phyloP scores from a whole-genome alignment of 2,888 invertebrate genomes.

The Caenorhabditis wallacei region DNA sequence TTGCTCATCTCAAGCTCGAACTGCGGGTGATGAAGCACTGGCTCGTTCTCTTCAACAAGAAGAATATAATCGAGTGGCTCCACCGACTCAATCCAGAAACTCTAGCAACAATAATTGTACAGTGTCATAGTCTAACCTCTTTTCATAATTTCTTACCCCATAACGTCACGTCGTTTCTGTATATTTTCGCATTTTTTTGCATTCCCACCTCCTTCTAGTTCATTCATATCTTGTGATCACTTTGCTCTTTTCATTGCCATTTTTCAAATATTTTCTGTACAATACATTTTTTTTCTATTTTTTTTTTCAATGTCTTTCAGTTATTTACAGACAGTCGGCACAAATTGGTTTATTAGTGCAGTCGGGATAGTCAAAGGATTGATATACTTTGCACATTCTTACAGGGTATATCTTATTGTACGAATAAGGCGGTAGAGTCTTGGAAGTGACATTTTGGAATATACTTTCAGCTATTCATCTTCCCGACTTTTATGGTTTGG shows the following conservation, averaged over 20 bases:
- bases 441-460: too few species aligned
- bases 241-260: not conserved
- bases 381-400: too few species aligned
- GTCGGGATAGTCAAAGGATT: too few species aligned
- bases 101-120: slow-evolving; percentile 16
- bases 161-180: slow-evolving; percentile 6
- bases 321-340: too few species aligned
- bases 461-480: too few species aligned
- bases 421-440: too few species aligned
- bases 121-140: slow-evolving; percentile 2
- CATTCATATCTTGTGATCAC: slow-evolving; percentile 25
- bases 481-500: too few species aligned
- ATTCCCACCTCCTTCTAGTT: slow-evolving; percentile 30
- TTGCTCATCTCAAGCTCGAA: slow-evolving; percentile 60
- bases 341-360: too few species aligned
- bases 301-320: not conserved
- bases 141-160: not conserved
- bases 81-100: slow-evolving; percentile 15
- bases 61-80: slow-evolving; percentile 51
- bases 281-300: not conserved
- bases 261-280: too few species aligned
- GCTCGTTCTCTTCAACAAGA: slow-evolving; percentile 62
- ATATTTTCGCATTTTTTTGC: not conserved
- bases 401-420: too few species aligned
- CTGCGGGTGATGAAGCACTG: slow-evolving; percentile 50